Percentiles rank a stretch among this genome's conserved stretches.
Conservation (phyloP, 2,113 vertebrate species). For the Hiodon tergisus region DNA sequence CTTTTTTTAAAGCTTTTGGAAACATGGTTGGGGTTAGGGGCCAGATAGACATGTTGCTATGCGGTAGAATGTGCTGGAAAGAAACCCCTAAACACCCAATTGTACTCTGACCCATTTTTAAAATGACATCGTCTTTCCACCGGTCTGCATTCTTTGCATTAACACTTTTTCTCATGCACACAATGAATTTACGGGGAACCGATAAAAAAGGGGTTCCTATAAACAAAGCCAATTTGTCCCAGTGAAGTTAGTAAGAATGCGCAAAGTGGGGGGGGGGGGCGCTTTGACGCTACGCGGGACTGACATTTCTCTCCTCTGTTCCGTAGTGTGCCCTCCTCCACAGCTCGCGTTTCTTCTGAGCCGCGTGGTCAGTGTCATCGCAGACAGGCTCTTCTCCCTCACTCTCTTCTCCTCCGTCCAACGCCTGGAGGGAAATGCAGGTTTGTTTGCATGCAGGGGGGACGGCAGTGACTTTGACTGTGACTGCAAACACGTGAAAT, state of each 20-base stretch:
- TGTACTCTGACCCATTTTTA: too few relatives aligned
- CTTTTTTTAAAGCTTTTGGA: too few relatives aligned
- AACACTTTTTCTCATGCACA: too few relatives aligned
- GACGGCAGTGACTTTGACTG: too few relatives aligned
- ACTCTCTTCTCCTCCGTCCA: constrained; percentile 34
- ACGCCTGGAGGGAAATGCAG: constrained; percentile 9
- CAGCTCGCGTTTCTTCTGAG: constrained; percentile 74
- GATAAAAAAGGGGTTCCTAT: too few relatives aligned
- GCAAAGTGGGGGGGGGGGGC: background rate
- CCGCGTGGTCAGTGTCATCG: constrained; percentile 61
- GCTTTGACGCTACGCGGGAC: background rate
- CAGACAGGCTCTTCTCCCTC: constrained; percentile 66
- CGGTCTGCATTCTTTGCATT: too few relatives aligned
- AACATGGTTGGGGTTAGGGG: too few relatives aligned
- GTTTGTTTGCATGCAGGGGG: background rate
- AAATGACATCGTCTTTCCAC: too few relatives aligned
- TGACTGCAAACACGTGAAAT: too few relatives aligned
- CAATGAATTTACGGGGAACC: too few relatives aligned
- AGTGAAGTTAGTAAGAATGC: too few relatives aligned
- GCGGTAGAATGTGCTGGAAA: background rate
- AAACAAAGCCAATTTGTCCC: background rate
- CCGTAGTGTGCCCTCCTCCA: constrained; percentile 82
- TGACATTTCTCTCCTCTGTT: constrained; percentile 89
- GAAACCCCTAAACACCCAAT: too few relatives aligned
- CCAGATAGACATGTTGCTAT: background rate